Evolutionary conservation across 2,888 invertebrate species (phyloP).

Genomic region (Ceraclea dissimilis): DNA sequence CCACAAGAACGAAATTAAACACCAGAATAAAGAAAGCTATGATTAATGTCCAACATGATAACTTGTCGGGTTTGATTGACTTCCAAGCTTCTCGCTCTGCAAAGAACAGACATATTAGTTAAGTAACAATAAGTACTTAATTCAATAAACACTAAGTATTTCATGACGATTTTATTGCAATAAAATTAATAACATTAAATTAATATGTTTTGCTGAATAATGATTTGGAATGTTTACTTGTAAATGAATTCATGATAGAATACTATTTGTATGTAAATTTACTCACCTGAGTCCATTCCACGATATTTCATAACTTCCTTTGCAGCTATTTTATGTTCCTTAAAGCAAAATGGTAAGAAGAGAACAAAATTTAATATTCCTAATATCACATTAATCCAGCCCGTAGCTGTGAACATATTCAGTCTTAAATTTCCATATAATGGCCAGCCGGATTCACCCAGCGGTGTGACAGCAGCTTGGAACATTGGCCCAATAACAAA

Average conservation of each 20-base stretch:
- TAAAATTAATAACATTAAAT: no score
- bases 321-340: slow-evolving; percentile 69
- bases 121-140: no score
- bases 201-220: no score
- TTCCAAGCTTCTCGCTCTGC: slow-evolving; percentile 69
- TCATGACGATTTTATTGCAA: no score
- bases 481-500: slow-evolving; percentile 81
- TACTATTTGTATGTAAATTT: no score
- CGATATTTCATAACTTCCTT: slow-evolving; percentile 70
- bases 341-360: slow-evolving; percentile 68
- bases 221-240: no score
- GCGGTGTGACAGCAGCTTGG: slow-evolving; percentile 72
- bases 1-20: slow-evolving; percentile 81
- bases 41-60: slow-evolving; percentile 72
- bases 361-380: slow-evolving; percentile 64
- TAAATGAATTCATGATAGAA: no score
- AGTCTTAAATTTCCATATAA: slow-evolving; percentile 51
- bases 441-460: slow-evolving; percentile 58
- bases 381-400: slow-evolving; percentile 75
- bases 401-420: slow-evolving; percentile 83
- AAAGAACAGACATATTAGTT: slow-evolving; percentile 29
- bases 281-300: slow-evolving; percentile 55
- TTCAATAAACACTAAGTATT: slow-evolving; percentile 5
- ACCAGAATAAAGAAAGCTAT: slow-evolving; percentile 76
- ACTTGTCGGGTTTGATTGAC: slow-evolving; percentile 61